Evolutionary conservation across 2,113 vertebrate species (phyloP).

Genomic region (Synchiropus splendidus): DNA sequence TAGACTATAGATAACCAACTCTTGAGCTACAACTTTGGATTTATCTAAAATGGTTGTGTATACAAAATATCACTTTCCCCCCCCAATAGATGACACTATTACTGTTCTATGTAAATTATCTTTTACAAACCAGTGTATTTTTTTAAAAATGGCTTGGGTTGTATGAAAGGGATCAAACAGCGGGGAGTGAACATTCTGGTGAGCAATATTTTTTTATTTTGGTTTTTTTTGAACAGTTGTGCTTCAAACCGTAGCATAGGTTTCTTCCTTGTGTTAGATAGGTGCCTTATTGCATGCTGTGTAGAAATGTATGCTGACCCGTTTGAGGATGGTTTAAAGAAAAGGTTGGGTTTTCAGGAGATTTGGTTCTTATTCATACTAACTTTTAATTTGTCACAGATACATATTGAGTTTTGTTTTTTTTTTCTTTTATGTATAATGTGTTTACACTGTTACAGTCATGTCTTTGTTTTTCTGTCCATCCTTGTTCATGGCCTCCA

Average conservation of each 20-base stretch:
- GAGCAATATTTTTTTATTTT: constrained; percentile 56
- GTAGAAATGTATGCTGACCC: constrained; percentile 72
- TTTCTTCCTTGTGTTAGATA: constrained; percentile 76
- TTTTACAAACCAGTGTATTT: constrained; percentile 75
- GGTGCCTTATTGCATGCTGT: constrained; percentile 78
- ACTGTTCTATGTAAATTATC: constrained; percentile 67
- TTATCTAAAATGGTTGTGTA: constrained; percentile 51
- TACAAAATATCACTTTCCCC: constrained; percentile 58
- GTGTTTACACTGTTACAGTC: constrained; percentile 67
- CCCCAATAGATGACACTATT: constrained; percentile 51
- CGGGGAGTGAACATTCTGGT: constrained; percentile 61
- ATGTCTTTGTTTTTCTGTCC: constrained; percentile 54
- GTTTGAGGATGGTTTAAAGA: constrained; percentile 55
- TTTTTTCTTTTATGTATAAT: constrained; percentile 66
- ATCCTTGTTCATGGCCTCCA: constrained; percentile 59
- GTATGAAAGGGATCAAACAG: constrained; percentile 64
- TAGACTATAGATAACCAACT: constrained; percentile 53
- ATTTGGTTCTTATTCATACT: constrained; percentile 58
- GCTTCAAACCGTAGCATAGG: constrained; percentile 71
- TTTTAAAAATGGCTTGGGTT: constrained; percentile 70
- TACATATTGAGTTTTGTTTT: constrained; percentile 26
- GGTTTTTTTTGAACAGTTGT: constrained; percentile 62
- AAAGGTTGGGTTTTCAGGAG: constrained; percentile 48
- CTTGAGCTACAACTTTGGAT: constrained; percentile 41
- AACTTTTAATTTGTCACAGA: constrained; percentile 68